phyloP scores from a whole-genome alignment of 2,888 invertebrate species.

The Isoperla grammatica region DNA sequence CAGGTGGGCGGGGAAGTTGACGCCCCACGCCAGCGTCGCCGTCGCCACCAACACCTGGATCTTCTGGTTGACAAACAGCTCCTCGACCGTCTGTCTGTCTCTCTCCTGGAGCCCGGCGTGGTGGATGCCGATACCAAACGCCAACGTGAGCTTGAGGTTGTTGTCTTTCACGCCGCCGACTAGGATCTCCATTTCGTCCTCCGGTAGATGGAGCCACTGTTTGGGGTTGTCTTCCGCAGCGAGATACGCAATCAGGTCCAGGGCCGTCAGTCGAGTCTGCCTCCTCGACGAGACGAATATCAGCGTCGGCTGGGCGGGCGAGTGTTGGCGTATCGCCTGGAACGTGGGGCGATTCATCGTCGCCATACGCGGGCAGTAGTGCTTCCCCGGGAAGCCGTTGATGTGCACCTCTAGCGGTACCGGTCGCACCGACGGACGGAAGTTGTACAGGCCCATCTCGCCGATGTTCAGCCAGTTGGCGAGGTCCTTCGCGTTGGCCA shows the following conservation, averaged over 20 bases:
- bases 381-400: slow-evolving; percentile 92
- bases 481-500: slow-evolving; percentile 95
- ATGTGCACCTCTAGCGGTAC: slow-evolving; percentile 94
- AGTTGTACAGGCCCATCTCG: slow-evolving; percentile 89
- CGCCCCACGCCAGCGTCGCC: slow-evolving; percentile 98
- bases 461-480: slow-evolving; percentile 94
- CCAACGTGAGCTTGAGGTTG: slow-evolving; percentile 86
- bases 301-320: slow-evolving; percentile 83
- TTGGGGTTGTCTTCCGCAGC: slow-evolving; percentile 90
- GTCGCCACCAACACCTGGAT: slow-evolving; percentile 96
- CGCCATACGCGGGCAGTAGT: slow-evolving; percentile 99
- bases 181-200: slow-evolving; percentile 77
- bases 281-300: slow-evolving; percentile 95
- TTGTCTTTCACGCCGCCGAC: slow-evolving; percentile 67
- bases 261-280: slow-evolving; percentile 93
- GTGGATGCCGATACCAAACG: slow-evolving; percentile 98
- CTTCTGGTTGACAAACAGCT: slow-evolving; percentile 89
- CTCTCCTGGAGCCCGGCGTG: slow-evolving; percentile 95
- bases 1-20: slow-evolving; percentile 96
- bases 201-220: slow-evolving; percentile 87
- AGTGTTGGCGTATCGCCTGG: slow-evolving; percentile 84
- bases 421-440: slow-evolving; percentile 94
- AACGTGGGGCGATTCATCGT: slow-evolving; percentile 99
- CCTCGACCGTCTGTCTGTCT: slow-evolving; percentile 87
- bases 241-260: slow-evolving; percentile 87